Percentiles rank a stretch among this genome's conserved stretches.
Conservation (phyloP, 1,140 invertebrate species). For the Pogonomyrmex californicus region DNA sequence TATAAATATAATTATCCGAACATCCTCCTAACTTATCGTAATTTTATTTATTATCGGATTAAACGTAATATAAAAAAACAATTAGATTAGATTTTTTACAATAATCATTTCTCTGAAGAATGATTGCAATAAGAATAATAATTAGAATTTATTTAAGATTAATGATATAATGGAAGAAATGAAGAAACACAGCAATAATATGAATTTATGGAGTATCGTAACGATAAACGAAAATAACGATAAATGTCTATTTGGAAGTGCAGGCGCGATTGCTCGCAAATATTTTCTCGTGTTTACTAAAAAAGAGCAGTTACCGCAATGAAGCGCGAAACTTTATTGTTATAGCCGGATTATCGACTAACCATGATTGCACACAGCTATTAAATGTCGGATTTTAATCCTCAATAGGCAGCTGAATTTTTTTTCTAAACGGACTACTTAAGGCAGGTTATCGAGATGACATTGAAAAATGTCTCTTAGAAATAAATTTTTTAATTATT, state of each 20-base stretch:
- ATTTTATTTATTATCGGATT: neutral
- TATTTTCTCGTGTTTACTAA: constrained; percentile 34
- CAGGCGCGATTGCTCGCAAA: neutral
- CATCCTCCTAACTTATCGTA: neutral
- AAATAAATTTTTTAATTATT: neutral
- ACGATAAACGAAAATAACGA: constrained; percentile 1
- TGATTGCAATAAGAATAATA: neutral
- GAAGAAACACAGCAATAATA: neutral
- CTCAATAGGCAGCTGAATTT: neutral
- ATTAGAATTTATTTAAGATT: neutral
- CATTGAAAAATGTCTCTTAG: neutral
- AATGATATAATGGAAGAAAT: neutral
- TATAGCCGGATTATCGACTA: constrained; percentile 57
- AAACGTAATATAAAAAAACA: neutral
- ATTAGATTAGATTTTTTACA: neutral
- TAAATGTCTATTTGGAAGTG: neutral
- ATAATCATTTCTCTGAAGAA: constrained; percentile 13
- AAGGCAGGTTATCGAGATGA: neutral
- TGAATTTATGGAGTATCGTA: neutral
- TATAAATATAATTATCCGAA: constrained; percentile 11
- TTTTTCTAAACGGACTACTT: constrained; percentile 21
- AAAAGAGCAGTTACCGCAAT: constrained; percentile 32
- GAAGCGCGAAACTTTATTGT: constrained; percentile 59
- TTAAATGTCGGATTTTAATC: constrained; percentile 33
- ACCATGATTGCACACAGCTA: neutral